Evolutionary conservation across 2,113 vertebrate genomes (phyloP), one percentile per base, ranked within the genome.

Genomic region (Shinisaurus crocodilurus): DNA sequence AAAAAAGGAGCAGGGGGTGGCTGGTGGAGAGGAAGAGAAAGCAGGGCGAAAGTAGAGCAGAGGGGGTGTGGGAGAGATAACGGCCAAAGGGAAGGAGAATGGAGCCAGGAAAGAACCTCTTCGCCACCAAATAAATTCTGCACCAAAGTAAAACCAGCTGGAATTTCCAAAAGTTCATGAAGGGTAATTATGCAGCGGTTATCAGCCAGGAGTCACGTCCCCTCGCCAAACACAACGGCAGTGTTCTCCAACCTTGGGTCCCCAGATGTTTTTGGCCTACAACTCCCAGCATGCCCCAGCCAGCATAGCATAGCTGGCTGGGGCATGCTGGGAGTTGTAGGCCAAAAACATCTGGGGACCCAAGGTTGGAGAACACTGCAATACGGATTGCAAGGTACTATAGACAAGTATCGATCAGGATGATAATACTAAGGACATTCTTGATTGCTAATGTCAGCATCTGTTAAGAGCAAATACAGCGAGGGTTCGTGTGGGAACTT

Each of bases 201-300:
- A 8, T 20, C 34, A 43, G 45, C 27, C 27, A 32, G 0, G 3
- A 48, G 0, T 2, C 7, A 27, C 10, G 1, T 6, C 27, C 18
- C 70, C 48, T 43, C 48, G 13, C 13, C 37, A 16, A 27, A n/a
- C n/a, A n/a, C n/a, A n/a, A n/a, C n/a, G n/a, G n/a, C n/a, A n/a
- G n/a, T n/a, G n/a, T n/a, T n/a, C n/a, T n/a, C n/a, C n/a, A n/a
- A n/a, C n/a, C n/a, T n/a, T n/a, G n/a, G n/a, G n/a, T n/a, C n/a
- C n/a, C n/a, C n/a, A n/a, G n/a, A n/a, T n/a, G n/a, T n/a, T n/a
- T n/a, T n/a, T n/a, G n/a, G n/a, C n/a, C n/a, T n/a, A n/a, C n/a
- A n/a, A n/a, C n/a, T n/a, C n/a, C n/a, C n/a, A n/a, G n/a, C n/a
- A n/a, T n/a, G n/a, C n/a, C n/a, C n/a, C n/a, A n/a, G n/a, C n/a